Conservation (phyloP, 2,888 invertebrate species). For the Corythucha ciliata region DNA sequence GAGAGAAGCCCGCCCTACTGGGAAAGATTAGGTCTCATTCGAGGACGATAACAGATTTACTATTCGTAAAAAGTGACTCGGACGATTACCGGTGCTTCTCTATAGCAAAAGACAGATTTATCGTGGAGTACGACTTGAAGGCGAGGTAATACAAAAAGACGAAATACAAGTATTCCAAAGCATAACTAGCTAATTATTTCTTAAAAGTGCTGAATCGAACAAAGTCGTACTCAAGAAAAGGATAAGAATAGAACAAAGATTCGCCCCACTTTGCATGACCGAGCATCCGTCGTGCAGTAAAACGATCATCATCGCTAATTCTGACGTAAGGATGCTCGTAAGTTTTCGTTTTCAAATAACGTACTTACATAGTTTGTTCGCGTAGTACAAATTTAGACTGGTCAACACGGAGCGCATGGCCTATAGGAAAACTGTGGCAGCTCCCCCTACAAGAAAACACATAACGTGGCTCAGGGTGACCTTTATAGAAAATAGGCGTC, state of each 20-base stretch:
- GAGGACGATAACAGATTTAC: slow-evolving; percentile 14
- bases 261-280: slow-evolving; percentile 18
- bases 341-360: no score
- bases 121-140: slow-evolving; percentile 16
- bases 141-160: neutral
- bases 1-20: slow-evolving; percentile 3
- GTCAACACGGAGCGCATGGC: no score
- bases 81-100: slow-evolving; percentile 18
- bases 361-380: no score
- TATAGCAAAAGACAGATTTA: slow-evolving; percentile 18
- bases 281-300: slow-evolving; percentile 4
- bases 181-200: neutral
- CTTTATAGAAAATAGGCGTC: no score
- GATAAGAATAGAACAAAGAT: slow-evolving; percentile 21
- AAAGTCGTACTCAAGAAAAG: slow-evolving; percentile 16
- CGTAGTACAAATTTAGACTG: no score
- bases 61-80: slow-evolving; percentile 11
- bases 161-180: neutral
- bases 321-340: slow-evolving; percentile 19
- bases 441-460: no score
- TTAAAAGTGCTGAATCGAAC: no score
- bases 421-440: no score
- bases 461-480: no score
- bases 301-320: slow-evolving; percentile 20
- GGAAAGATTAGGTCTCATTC: slow-evolving; percentile 14